Evolutionary conservation across 2,888 invertebrate genomes (phyloP), one percentile per base, ranked within the genome.

Genomic region (Galerucella calmariensis): DNA sequence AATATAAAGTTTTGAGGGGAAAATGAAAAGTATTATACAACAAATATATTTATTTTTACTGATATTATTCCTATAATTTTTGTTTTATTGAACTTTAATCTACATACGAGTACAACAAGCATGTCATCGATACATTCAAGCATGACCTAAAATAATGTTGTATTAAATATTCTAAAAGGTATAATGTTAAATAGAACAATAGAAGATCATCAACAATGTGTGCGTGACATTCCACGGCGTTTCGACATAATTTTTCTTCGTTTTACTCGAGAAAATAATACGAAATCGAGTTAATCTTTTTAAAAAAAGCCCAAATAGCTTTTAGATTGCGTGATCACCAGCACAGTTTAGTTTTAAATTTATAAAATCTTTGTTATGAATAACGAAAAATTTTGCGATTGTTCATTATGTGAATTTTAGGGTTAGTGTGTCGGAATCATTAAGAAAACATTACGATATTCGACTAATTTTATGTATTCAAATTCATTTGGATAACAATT

Each of bases 371-470:
- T 41, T 9, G 35, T 41, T 8, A 9, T 41, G 35, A 9, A 9
- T 41, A 41, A 35, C 12, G 24, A 35, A 67, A 58, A 14, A 68
- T 58, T 44, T 20, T 46, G 41, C 16, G 16, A 44, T 44, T 20
- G 48, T 16, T 20, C 16, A 46, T 46, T 65, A 46, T 51, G 11
- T 20, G 35, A 53, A 67, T 14, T 27, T 35, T 53, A 12, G 41
- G 56, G 67, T 67, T 56, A 67, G 67, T 67, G 27, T 56, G 67
- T 67, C 56, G 41, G 12, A 56, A 56, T 67, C 67, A 16, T 67
- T 67, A 67, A 56, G 14, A 41, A 53, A 16, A 10, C 56, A 67
- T 16, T 67, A 56, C 10, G 11, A 44, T 14, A 62, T 6, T 24
- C 9, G 10, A 27, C 2, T 59, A 0, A 14, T 24, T 20, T 27